These are phyloP conservation scores for Laticauda laticaudata DNA, from an alignment of 2,113 vertebrate genomes.

Conservation along the genomic window DNA sequence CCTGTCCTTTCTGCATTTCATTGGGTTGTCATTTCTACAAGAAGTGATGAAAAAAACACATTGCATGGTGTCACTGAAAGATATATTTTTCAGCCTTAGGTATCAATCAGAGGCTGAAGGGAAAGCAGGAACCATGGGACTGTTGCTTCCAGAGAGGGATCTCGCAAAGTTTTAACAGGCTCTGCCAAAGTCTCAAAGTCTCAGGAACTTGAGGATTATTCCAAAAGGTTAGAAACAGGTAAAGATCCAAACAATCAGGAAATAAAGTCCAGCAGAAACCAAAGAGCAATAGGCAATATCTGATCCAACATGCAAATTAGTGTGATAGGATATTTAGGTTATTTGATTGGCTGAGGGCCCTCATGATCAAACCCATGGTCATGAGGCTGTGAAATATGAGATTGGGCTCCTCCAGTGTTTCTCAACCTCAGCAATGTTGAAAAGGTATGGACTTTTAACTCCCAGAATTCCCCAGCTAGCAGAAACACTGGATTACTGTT, in stretches of 20 bases:
- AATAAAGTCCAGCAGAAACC: background rate
- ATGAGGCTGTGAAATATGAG: background rate
- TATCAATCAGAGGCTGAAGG: background rate
- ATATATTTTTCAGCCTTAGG: background rate
- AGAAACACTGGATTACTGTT: background rate
- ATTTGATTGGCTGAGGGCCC: background rate
- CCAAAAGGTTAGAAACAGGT: background rate
- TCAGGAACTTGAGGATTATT: background rate
- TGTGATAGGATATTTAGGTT: background rate
- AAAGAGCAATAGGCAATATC: background rate
- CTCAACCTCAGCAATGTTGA: background rate
- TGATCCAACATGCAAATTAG: background rate
- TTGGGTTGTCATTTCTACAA: background rate
- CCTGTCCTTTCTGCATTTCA: background rate
- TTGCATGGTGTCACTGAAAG: background rate
- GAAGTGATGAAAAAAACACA: background rate
- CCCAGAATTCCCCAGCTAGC: background rate
- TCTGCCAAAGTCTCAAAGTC: background rate
- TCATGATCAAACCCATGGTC: background rate
- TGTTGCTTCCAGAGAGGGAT: background rate
- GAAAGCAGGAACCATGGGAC: background rate
- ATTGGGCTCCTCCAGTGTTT: background rate
- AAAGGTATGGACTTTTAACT: background rate
- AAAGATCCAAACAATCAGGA: background rate
- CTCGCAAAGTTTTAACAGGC: too few species aligned